Percentiles rank a stretch among this genome's conserved stretches.
These are phyloP conservation scores for Orius laevigatus DNA, from an alignment of 1,140 invertebrate species.

Conservation along the genomic window DNA sequence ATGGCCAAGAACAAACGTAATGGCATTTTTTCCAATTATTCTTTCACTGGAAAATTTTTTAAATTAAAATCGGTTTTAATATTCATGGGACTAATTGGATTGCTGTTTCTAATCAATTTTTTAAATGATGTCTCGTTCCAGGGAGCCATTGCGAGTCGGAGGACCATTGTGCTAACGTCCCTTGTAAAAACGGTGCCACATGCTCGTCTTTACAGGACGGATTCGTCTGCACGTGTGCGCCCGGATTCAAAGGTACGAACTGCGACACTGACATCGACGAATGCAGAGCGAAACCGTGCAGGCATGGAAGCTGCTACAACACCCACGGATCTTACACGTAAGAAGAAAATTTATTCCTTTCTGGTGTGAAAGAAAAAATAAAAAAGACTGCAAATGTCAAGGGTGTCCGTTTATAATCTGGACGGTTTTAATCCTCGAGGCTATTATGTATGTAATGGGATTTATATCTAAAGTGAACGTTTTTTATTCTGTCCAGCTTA, in stretches of 20 bases:
- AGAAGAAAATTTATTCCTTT: conserved; percentile 28
- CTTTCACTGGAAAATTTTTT: too few relatives aligned
- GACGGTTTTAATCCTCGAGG: too few relatives aligned
- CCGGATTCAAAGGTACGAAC: conserved; percentile 67
- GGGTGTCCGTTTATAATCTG: neutral
- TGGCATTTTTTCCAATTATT: too few relatives aligned
- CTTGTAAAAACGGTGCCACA: conserved; percentile 70
- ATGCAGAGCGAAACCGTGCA: conserved; percentile 43
- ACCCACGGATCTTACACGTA: conserved; percentile 80
- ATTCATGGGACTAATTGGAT: too few relatives aligned
- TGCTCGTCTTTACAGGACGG: conserved; percentile 55
- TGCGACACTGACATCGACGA: conserved; percentile 84
- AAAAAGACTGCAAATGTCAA: neutral
- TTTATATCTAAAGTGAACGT: too few relatives aligned
- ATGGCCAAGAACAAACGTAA: too few relatives aligned
- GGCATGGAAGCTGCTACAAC: conserved; percentile 64
- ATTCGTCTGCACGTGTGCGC: conserved; percentile 69
- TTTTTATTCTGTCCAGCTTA: too few relatives aligned
- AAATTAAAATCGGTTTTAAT: too few relatives aligned
- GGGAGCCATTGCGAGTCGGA: conserved; percentile 72
- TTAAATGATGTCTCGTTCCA: conserved; percentile 29
- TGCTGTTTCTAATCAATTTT: conserved; percentile 1
- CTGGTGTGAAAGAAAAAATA: neutral
- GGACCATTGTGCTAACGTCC: conserved; percentile 75
- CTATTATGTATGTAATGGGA: too few relatives aligned